These are phyloP conservation scores for Cygnus olor DNA, from an alignment of 2,797 vertebrate species.

Conservation along the genomic window DNA sequence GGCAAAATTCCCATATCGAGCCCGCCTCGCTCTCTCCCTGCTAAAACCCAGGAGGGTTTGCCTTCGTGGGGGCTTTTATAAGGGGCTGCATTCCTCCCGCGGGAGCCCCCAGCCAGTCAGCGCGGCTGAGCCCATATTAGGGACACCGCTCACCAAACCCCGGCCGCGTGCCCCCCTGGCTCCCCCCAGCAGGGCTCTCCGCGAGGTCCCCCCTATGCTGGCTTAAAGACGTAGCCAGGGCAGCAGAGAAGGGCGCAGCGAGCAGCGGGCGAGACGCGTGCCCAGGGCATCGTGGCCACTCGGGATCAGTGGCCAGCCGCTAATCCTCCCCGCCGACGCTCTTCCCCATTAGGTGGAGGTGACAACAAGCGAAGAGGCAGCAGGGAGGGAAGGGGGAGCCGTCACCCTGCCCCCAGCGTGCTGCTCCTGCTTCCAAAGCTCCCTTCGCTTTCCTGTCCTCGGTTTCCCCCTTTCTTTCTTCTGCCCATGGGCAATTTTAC, in stretches of 20 bases:
- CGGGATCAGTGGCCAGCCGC: too few relatives aligned
- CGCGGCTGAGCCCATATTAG: constrained; percentile 12
- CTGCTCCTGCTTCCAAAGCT: fast-evolving
- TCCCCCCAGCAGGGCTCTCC: neutral
- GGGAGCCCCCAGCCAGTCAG: constrained; percentile 46
- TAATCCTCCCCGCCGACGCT: neutral
- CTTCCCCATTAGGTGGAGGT: neutral
- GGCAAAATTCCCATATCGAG: constrained; percentile 49
- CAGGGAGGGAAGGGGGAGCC: neutral
- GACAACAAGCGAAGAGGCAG: neutral
- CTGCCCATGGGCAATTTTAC: neutral
- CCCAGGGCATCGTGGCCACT: too few relatives aligned
- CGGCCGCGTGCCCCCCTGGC: neutral
- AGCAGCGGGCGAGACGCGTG: neutral
- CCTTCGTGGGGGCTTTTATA: constrained; percentile 59
- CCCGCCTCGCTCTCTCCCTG: neutral
- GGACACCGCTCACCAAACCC: neutral
- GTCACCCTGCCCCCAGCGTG: neutral
- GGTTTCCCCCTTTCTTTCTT: neutral
- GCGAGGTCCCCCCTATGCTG: neutral
- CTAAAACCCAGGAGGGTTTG: neutral
- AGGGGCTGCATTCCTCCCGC: neutral
- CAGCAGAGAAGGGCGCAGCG: neutral
- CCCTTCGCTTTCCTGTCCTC: neutral
- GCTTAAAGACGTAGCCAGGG: neutral